A percentile compares a stretch with the other conserved stretches of the same genome.
Conservation (phyloP, 2,797 vertebrate genomes). For the Sternotherus odoratus region DNA sequence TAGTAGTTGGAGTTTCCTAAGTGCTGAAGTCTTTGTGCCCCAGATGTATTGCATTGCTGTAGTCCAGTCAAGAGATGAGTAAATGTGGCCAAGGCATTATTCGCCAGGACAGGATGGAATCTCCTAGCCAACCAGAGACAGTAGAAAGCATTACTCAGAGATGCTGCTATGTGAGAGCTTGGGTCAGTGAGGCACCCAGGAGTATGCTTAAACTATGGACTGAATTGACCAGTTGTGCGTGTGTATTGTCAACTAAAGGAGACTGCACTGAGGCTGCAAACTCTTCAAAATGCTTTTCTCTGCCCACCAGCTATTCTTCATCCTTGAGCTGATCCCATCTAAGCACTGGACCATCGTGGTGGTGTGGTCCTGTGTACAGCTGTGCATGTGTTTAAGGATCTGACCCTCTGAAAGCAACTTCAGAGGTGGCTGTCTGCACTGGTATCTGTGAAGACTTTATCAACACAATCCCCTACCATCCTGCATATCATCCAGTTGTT, state of each 20-base stretch:
- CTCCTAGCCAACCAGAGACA: neutral
- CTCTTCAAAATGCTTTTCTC: neutral
- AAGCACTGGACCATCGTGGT: neutral
- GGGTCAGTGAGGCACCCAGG: neutral
- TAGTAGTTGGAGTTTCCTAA: neutral
- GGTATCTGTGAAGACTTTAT: neutral
- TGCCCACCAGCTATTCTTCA: neutral
- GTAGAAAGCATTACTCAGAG: neutral
- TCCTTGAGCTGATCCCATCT: neutral
- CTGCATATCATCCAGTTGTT: neutral
- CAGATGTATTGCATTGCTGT: neutral
- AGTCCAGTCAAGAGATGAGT: neutral
- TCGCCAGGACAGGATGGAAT: neutral
- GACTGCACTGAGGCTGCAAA: neutral
- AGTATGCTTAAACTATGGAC: neutral
- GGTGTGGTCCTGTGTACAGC: neutral
- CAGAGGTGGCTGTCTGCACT: rapidly evolving
- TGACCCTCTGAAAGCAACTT: neutral
- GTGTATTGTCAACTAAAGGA: neutral
- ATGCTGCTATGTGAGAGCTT: neutral
- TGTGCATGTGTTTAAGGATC: neutral
- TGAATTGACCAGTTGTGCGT: neutral
- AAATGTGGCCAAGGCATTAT: neutral
- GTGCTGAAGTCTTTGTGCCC: neutral
- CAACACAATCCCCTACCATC: neutral